Evolutionary conservation across 2,113 vertebrate genomes (phyloP).

Genomic region (Nycticebus coucang): DNA sequence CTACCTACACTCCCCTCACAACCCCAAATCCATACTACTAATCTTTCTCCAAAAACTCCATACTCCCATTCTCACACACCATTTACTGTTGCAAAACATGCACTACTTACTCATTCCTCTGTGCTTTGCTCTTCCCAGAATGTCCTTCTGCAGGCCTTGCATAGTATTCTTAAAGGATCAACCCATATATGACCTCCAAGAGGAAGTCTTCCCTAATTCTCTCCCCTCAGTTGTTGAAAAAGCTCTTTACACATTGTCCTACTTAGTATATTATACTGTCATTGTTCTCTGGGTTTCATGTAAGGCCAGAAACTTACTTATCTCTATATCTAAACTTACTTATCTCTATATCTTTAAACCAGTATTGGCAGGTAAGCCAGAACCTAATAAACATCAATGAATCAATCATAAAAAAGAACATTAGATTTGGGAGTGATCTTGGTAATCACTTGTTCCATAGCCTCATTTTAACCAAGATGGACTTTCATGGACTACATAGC

Average conservation of each 20-base stretch:
- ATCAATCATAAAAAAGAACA: constrained; percentile 40
- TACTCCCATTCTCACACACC: not conserved
- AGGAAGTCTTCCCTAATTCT: constrained; percentile 2
- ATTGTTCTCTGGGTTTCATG: not conserved
- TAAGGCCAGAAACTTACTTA: not conserved
- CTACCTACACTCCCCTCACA: not conserved
- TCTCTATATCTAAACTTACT: not conserved
- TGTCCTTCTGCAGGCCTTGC: not conserved
- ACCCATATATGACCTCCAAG: constrained; percentile 1
- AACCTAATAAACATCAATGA: constrained; percentile 25
- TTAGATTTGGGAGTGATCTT: not conserved
- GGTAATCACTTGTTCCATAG: not conserved
- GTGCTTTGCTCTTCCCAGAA: constrained; percentile 13
- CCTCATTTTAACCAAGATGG: constrained; percentile 48
- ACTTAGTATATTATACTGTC: not conserved
- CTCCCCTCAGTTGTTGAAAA: not conserved
- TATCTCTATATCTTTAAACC: constrained; percentile 13
- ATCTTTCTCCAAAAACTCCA: not conserved
- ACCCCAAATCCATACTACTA: not conserved
- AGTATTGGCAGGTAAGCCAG: not conserved
- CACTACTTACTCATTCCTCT: not conserved
- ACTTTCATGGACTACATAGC: not conserved
- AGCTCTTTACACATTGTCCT: not conserved
- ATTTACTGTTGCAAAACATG: not conserved
- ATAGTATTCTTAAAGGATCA: not conserved